phyloP scores from a whole-genome alignment of 2,113 vertebrate species.

The Ariopsis seemanni region DNA sequence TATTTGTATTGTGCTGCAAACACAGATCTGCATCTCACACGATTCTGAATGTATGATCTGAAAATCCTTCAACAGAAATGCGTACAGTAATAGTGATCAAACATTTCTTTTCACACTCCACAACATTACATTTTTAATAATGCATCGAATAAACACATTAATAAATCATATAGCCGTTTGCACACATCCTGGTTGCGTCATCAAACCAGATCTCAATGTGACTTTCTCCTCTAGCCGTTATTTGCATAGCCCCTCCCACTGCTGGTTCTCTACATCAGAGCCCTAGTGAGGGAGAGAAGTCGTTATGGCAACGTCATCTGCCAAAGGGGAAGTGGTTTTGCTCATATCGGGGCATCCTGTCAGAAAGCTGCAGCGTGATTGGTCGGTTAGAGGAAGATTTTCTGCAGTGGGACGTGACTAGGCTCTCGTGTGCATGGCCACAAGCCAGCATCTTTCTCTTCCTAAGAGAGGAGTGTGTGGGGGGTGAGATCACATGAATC shows the following conservation, averaged over 20 bases:
- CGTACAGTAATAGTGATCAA: background rate
- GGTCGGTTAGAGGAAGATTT: slow-evolving; percentile 48
- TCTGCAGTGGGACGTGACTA: slow-evolving; percentile 77
- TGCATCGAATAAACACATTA: background rate
- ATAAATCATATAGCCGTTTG: background rate
- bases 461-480: background rate
- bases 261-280: slow-evolving; percentile 45
- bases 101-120: background rate
- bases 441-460: slow-evolving; percentile 33
- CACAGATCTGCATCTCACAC: background rate
- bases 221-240: slow-evolving; percentile 42
- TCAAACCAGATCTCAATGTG: slow-evolving; percentile 28
- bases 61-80: background rate
- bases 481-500: slow-evolving; percentile 43
- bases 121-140: background rate
- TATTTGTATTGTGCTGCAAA: background rate
- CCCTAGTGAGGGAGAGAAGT: slow-evolving; percentile 53
- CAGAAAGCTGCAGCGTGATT: slow-evolving; percentile 54
- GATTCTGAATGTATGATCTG: background rate
- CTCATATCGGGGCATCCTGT: slow-evolving; percentile 55
- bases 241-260: slow-evolving; percentile 46
- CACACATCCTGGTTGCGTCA: slow-evolving; percentile 2
- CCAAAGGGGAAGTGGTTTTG: slow-evolving; percentile 38
- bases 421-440: slow-evolving; percentile 43
- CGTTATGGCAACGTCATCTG: slow-evolving; percentile 59